Evolutionary conservation across 2,113 vertebrate genomes (phyloP).

Genomic region (Perca fluviatilis): DNA sequence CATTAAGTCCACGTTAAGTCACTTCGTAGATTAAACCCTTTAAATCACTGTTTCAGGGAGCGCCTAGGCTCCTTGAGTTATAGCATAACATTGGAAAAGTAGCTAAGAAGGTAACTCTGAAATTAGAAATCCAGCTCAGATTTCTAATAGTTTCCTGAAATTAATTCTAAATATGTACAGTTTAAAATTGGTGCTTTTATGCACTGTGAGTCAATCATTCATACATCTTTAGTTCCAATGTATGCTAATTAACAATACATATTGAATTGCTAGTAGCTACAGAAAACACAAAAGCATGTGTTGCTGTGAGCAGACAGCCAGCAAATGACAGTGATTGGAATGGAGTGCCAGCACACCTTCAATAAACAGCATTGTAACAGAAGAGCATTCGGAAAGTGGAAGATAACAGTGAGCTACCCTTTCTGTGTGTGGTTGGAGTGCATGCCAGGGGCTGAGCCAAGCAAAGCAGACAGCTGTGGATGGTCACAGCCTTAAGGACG

Average conservation of each 20-base stretch:
- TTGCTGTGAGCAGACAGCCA: slow-evolving; percentile 50
- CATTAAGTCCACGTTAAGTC: slow-evolving; percentile 10
- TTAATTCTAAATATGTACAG: neutral
- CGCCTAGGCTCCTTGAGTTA: neutral
- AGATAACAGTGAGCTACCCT: slow-evolving; percentile 39
- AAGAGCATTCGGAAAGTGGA: slow-evolving; percentile 65
- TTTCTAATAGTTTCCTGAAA: neutral
- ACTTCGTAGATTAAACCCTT: neutral
- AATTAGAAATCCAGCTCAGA: neutral
- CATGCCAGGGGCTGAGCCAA: slow-evolving; percentile 66
- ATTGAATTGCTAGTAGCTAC: neutral
- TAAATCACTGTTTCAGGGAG: neutral
- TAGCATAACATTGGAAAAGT: neutral
- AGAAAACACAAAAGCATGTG: neutral
- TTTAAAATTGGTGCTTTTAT: neutral
- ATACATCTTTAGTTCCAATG: neutral
- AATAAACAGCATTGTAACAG: slow-evolving; percentile 66
- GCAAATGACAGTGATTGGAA: slow-evolving; percentile 93
- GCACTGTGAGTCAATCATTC: neutral
- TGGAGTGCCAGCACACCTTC: slow-evolving; percentile 74
- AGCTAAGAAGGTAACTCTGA: neutral
- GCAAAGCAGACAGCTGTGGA: slow-evolving; percentile 65
- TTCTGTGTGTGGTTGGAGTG: neutral
- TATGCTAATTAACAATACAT: too few relatives aligned
- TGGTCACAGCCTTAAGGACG: slow-evolving; percentile 33